Percentiles rank a stretch among this genome's conserved stretches.
phyloP scores from a whole-genome alignment of 1,140 invertebrate species.

The Reticulitermes speratus region DNA sequence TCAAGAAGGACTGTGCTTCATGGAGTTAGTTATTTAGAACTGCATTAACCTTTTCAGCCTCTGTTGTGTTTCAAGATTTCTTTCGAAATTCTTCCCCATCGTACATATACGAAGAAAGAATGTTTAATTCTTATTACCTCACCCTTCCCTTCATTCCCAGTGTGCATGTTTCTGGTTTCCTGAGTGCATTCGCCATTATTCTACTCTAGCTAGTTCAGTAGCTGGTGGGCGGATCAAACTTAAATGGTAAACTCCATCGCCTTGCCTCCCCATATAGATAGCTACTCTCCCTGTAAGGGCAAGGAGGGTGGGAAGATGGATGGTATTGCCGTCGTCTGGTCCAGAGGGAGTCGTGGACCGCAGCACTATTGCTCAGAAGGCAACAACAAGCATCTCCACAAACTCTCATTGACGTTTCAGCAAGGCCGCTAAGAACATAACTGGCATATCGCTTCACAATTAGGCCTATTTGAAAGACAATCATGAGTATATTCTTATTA shows the following conservation, averaged over 20 bases:
- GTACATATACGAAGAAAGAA: not conserved
- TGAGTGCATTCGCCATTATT: not conserved
- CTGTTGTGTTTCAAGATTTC: not conserved
- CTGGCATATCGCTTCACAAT: not conserved
- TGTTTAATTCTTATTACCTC: not conserved
- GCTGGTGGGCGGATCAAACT: not conserved
- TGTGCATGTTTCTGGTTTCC: not conserved
- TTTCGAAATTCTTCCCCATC: not conserved
- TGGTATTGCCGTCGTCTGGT: constrained; percentile 8
- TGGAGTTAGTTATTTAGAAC: no score
- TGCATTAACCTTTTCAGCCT: not conserved
- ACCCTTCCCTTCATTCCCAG: not conserved
- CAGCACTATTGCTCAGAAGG: not conserved
- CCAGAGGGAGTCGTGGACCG: constrained; percentile 14
- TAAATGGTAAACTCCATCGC: not conserved
- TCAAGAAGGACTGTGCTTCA: no score
- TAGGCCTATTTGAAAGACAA: no score
- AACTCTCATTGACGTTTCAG: not conserved
- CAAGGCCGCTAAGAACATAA: not conserved
- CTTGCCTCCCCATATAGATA: not conserved
- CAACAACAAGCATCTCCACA: not conserved
- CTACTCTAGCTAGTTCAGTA: not conserved
- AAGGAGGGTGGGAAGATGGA: not conserved
- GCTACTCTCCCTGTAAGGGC: not conserved
- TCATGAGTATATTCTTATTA: no score